phyloP scores from a whole-genome alignment of 2,888 invertebrate species.

The Drosophila colorata region DNA sequence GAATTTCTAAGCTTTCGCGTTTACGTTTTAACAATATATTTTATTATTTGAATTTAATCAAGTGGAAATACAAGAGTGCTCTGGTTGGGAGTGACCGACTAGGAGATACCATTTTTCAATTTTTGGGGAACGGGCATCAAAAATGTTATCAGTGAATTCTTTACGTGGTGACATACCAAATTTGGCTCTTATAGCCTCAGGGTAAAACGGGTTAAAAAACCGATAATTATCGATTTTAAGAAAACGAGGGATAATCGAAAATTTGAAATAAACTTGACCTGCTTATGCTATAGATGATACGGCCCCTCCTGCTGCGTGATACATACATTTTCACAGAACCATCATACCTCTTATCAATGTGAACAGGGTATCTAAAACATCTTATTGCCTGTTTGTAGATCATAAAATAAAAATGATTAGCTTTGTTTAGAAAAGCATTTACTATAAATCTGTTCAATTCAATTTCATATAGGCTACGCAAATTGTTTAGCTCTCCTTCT shows the following conservation, averaged over 20 bases:
- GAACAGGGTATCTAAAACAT: not conserved
- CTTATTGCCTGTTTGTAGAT: not conserved
- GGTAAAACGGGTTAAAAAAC: no score
- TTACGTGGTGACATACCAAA: no score
- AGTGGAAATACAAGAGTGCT: not conserved
- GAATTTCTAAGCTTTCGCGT: slow-evolving; percentile 44
- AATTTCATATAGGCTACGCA: not conserved
- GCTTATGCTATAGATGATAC: no score
- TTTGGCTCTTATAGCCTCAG: no score
- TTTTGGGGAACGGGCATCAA: not conserved
- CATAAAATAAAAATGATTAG: not conserved
- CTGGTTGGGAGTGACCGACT: no score
- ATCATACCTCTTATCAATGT: not conserved
- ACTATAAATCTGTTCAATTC: not conserved
- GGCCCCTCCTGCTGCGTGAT: no score
- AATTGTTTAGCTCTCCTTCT: not conserved
- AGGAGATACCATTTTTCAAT: not conserved
- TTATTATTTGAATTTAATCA: not conserved
- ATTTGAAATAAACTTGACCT: no score
- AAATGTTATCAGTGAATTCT: no score
- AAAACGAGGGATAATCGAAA: no score
- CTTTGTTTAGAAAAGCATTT: not conserved
- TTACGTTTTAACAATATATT: not conserved
- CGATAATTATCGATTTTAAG: no score
- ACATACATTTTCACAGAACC: no score